Percentiles rank a stretch among this genome's conserved stretches.
These are phyloP conservation scores for Pasiphila rectangulata DNA, from an alignment of 2,888 invertebrate genomes.

Conservation along the genomic window DNA sequence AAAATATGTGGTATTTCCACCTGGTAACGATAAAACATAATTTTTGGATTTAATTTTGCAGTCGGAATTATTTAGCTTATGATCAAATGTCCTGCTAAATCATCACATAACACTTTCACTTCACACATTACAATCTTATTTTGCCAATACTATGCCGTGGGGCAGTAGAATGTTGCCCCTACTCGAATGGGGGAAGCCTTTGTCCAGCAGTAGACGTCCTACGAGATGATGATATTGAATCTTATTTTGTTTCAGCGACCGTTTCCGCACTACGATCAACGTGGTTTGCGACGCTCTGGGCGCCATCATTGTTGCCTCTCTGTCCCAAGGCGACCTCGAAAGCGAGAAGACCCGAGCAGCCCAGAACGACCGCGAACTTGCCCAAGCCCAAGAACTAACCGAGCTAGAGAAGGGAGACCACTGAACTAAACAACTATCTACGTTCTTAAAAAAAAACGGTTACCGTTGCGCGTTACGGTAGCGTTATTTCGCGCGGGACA, in stretches of 20 bases:
- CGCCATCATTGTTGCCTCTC: slow-evolving; percentile 92
- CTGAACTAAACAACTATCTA: slow-evolving; percentile 40
- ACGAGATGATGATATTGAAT: no score
- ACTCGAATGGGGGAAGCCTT: no score
- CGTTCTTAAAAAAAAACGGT: slow-evolving; percentile 23
- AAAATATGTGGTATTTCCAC: no score
- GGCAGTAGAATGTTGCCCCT: no score
- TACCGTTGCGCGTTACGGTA: slow-evolving; percentile 47
- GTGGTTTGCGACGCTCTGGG: slow-evolving; percentile 97
- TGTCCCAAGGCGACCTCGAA: slow-evolving; percentile 87
- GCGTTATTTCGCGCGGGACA: slow-evolving; percentile 47
- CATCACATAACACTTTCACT: no score
- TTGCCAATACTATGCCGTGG: no score
- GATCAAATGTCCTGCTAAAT: no score
- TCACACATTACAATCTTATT: no score
- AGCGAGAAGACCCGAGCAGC: slow-evolving; percentile 62
- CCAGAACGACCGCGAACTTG: slow-evolving; percentile 68
- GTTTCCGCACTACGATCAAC: slow-evolving; percentile 94
- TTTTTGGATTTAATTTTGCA: no score
- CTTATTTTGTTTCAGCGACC: slow-evolving; percentile 89
- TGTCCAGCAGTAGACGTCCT: no score
- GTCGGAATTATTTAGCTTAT: no score
- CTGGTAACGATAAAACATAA: no score
- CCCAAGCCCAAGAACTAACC: slow-evolving; percentile 84
- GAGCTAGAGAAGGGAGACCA: slow-evolving; percentile 81